Percentiles rank a stretch among this genome's conserved stretches.
These are phyloP conservation scores for Eriosoma lanigerum DNA, from an alignment of 1,140 invertebrate species.

Conservation along the genomic window DNA sequence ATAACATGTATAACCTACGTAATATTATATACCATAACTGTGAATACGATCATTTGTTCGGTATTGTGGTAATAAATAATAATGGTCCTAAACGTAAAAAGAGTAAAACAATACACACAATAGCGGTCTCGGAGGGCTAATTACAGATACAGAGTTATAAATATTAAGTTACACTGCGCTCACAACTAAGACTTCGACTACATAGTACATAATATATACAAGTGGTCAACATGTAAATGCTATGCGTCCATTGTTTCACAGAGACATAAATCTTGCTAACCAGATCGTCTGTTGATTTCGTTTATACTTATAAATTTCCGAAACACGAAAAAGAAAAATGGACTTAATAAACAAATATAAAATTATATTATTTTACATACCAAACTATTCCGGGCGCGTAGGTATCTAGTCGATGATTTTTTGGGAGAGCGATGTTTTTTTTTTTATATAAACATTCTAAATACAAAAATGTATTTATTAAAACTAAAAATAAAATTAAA, in stretches of 20 bases:
- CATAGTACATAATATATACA: neutral
- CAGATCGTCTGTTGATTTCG: conserved; percentile 4
- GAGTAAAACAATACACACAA: neutral
- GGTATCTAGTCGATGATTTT: too few relatives aligned
- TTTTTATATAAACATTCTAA: too few relatives aligned
- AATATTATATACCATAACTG: neutral
- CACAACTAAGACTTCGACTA: conserved; percentile 10
- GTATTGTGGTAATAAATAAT: neutral
- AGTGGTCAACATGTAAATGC: conserved; percentile 21
- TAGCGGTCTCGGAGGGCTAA: conserved; percentile 23
- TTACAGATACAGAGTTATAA: conserved; percentile 26
- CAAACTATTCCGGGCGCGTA: too few relatives aligned
- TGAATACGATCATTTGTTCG: neutral
- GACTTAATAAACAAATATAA: too few relatives aligned
- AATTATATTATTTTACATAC: too few relatives aligned
- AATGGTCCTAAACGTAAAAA: neutral
- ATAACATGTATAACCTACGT: too few relatives aligned
- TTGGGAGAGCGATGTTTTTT: too few relatives aligned
- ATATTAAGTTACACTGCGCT: conserved; percentile 9
- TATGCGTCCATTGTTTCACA: conserved; percentile 17
- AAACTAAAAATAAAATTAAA: too few relatives aligned
- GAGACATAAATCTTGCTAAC: conserved; percentile 30
- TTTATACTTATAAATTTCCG: neutral
- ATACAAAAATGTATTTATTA: too few relatives aligned
- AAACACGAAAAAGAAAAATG: neutral